phyloP scores from a whole-genome alignment of 2,113 vertebrate species.

The Ceuthmochares aereus region DNA sequence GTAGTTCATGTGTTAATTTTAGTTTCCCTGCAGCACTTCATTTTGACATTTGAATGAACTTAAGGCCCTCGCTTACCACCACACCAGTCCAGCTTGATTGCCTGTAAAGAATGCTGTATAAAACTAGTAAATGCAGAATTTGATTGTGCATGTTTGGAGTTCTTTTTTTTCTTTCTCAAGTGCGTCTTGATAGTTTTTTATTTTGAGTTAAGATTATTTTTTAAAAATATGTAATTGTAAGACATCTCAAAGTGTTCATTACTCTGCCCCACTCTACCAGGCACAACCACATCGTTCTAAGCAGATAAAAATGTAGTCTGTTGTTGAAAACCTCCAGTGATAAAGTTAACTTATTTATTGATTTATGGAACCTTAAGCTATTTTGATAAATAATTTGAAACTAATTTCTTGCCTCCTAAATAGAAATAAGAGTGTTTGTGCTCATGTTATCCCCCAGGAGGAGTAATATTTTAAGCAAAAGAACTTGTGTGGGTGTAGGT shows the following conservation, averaged over 20 bases:
- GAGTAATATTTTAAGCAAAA: not conserved
- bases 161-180: not conserved
- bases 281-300: not conserved
- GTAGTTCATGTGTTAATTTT: conserved; percentile 12
- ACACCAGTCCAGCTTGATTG: not conserved
- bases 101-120: not conserved
- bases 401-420: not conserved
- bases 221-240: not conserved
- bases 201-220: not conserved
- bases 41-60: not conserved
- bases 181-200: not conserved
- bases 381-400: not conserved
- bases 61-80: not conserved
- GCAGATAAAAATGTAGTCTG: not conserved
- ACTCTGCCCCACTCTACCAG: not conserved
- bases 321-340: not conserved
- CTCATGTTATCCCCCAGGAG: not conserved
- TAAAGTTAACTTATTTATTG: not conserved
- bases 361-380: not conserved
- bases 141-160: not conserved
- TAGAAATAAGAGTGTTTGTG: not conserved
- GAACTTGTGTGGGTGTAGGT: not conserved
- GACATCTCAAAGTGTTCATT: not conserved
- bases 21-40: not conserved
- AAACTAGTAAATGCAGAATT: not conserved